These are phyloP conservation scores for Limnodromus scolopaceus DNA, from an alignment of 2,797 vertebrate species.

Conservation along the genomic window DNA sequence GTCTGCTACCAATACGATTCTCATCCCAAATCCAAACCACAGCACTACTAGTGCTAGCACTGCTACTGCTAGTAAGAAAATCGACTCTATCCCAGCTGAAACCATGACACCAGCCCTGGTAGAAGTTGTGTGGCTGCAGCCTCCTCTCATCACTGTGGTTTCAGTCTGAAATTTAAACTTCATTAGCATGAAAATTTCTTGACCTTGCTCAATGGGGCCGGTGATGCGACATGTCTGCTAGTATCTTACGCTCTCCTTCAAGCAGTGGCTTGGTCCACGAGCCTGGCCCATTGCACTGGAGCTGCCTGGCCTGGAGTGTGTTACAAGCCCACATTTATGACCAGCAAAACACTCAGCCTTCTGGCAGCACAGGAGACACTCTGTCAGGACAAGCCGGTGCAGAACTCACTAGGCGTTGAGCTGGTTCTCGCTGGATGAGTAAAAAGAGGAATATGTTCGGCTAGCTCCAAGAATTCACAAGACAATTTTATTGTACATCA, in stretches of 20 bases:
- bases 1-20: not conserved
- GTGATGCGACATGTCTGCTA: not conserved
- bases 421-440: not conserved
- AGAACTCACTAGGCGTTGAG: not conserved
- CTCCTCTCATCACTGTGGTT: not conserved
- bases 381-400: not conserved
- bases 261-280: not conserved
- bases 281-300: not conserved
- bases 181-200: not conserved
- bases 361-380: not conserved
- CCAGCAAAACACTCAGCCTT: not conserved
- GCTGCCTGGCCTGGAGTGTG: fast-evolving
- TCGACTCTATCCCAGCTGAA: not conserved
- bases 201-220: not conserved
- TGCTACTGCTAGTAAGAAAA: not conserved
- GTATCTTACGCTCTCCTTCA: not conserved
- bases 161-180: not conserved
- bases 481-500: not conserved
- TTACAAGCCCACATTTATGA: fast-evolving
- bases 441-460: not conserved
- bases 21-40: not conserved
- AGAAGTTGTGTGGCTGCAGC: not conserved
- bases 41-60: not conserved
- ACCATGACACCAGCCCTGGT: not conserved
- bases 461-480: not conserved